Evolutionary conservation across 2,797 vertebrate species (phyloP).

Genomic region (Sebastolobus altivelis): DNA sequence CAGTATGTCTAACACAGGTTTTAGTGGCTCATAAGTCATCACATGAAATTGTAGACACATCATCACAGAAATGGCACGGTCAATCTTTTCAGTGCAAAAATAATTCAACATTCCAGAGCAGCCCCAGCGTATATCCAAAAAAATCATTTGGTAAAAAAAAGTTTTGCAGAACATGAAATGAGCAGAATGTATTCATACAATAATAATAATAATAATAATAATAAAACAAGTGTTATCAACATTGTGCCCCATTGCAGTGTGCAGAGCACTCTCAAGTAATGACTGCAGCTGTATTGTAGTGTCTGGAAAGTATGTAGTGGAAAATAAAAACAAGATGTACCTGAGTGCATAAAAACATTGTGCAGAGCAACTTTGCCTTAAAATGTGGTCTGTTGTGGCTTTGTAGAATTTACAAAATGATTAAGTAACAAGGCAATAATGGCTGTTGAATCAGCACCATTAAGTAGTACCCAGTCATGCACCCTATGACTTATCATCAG

Average conservation of each 20-base stretch:
- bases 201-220: neutral
- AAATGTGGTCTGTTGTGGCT: neutral
- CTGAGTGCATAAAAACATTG: slow-evolving; percentile 21
- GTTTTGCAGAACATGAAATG: neutral
- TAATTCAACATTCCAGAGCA: neutral
- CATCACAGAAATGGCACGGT: neutral
- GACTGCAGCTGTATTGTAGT: neutral
- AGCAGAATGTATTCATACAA: neutral
- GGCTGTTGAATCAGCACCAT: neutral
- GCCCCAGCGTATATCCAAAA: neutral
- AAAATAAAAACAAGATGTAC: neutral
- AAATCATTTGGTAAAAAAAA: neutral
- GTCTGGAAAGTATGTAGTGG: neutral
- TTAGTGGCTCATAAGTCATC: neutral
- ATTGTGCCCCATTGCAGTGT: neutral
- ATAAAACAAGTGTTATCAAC: neutral
- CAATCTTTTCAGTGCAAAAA: slow-evolving; percentile 47
- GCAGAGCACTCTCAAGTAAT: neutral
- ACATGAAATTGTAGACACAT: neutral
- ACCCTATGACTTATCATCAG: too few relatives aligned
- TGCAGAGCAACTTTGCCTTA: neutral
- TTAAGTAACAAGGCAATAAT: neutral
- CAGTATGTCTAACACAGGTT: neutral
- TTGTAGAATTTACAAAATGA: neutral
- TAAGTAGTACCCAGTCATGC: too few relatives aligned